A percentile compares a stretch with the other conserved stretches of the same genome.
phyloP scores from a whole-genome alignment of 2,113 vertebrate genomes.

The Lepisosteus oculatus region DNA sequence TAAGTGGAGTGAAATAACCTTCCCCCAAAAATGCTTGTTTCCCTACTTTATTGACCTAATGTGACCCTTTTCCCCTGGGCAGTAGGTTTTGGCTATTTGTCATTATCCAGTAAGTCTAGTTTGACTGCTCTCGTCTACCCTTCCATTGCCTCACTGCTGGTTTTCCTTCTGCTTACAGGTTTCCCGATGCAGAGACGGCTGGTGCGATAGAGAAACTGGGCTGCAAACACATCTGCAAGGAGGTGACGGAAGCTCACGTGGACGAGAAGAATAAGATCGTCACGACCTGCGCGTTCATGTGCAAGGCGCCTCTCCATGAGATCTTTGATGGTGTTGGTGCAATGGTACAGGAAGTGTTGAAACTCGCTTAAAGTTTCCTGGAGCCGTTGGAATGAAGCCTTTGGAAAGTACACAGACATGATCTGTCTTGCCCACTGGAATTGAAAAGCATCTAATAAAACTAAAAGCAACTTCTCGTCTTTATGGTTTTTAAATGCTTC shows the following conservation, averaged over 20 bases:
- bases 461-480: too few relatives aligned
- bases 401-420: not conserved
- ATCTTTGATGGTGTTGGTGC: conserved; percentile 67
- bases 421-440: not conserved
- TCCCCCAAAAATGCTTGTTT: too few relatives aligned
- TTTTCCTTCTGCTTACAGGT: conserved; percentile 48
- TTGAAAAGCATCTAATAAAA: too few relatives aligned
- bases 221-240: conserved; percentile 66
- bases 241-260: conserved; percentile 66
- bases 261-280: conserved; percentile 69
- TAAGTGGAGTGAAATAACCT: too few relatives aligned
- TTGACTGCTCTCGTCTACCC: not conserved
- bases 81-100: too few relatives aligned
- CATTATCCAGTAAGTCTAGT: too few relatives aligned
- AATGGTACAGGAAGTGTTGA: conserved; percentile 66
- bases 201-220: conserved; percentile 63
- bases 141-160: not conserved
- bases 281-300: conserved; percentile 74
- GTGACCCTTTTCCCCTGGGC: too few relatives aligned
- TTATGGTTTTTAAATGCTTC: too few relatives aligned
- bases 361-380: conserved; percentile 45
- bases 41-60: too few relatives aligned
- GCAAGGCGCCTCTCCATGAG: conserved; percentile 66
- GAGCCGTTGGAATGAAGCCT: not conserved
- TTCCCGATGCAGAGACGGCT: conserved; percentile 66